Conservation (phyloP, 2,113 vertebrate genomes). For the Perognathus longimembris region DNA sequence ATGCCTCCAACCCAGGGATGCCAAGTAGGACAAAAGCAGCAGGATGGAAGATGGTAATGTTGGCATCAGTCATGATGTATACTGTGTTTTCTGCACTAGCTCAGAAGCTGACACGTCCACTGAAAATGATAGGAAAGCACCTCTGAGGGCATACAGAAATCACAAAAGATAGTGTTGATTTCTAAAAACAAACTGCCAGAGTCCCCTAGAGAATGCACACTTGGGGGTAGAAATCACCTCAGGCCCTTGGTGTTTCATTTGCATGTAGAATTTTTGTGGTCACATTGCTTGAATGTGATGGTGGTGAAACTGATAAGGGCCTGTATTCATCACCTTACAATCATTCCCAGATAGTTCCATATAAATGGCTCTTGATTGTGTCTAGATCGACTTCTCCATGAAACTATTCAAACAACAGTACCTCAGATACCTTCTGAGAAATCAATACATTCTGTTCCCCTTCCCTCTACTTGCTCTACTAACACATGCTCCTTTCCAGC, state of each 20-base stretch:
- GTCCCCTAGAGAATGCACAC: background rate
- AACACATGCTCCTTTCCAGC: background rate
- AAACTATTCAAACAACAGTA: background rate
- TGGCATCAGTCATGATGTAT: constrained; percentile 48
- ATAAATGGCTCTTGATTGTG: background rate
- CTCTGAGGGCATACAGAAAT: background rate
- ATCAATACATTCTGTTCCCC: background rate
- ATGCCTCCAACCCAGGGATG: constrained; percentile 66
- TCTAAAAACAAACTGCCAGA: background rate
- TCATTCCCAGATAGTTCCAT: background rate
- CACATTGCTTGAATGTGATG: background rate
- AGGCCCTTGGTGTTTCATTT: background rate
- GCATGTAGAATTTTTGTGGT: background rate
- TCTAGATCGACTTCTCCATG: background rate
- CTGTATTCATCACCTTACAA: background rate
- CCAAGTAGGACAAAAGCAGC: constrained; percentile 68
- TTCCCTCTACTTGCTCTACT: background rate
- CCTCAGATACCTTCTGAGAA: background rate
- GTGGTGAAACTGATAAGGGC: background rate
- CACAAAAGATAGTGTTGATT: background rate
- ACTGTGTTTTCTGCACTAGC: background rate
- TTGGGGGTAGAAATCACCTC: background rate
- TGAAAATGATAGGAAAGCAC: constrained; percentile 38
- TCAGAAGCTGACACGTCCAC: background rate
- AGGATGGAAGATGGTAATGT: constrained; percentile 66